A percentile compares a stretch with the other conserved stretches of the same genome.
Conservation (phyloP, 2,797 vertebrate genomes). For the Spatula clypeata region DNA sequence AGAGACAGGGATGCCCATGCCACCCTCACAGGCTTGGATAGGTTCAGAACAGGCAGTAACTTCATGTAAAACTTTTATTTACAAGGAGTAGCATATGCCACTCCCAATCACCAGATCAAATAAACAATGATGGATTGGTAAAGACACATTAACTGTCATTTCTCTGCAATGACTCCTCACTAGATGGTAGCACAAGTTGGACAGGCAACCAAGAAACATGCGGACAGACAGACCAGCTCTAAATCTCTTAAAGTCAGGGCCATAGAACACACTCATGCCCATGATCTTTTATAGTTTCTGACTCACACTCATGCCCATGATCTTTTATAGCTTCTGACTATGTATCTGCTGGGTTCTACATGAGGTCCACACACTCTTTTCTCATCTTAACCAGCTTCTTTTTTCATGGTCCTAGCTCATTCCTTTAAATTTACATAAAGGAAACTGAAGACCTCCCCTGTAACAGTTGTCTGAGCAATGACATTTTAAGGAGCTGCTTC, state of each 20-base stretch:
- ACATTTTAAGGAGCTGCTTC: background rate
- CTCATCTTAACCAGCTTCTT: background rate
- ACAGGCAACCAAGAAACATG: background rate
- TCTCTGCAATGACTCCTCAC: background rate
- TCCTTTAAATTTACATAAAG: background rate
- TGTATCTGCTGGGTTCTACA: background rate
- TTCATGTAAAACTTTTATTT: background rate
- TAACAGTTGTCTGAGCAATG: background rate
- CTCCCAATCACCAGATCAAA: background rate
- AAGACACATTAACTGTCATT: background rate
- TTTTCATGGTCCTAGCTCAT: background rate
- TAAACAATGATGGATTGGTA: background rate
- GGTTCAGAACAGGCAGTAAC: background rate
- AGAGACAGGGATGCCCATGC: accelerated
- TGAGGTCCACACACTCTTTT: background rate
- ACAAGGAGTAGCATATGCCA: background rate
- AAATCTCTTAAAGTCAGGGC: accelerated
- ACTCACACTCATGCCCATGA: background rate
- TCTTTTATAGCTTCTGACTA: background rate
- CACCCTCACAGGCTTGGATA: background rate
- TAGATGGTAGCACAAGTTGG: background rate
- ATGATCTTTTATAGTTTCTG: background rate
- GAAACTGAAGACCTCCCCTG: background rate
- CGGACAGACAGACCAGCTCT: background rate
- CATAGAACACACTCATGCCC: background rate